Evolutionary conservation across 2,113 vertebrate species (phyloP), one percentile per base, ranked within the genome.

Genomic region (Ammodramus savannarum): DNA sequence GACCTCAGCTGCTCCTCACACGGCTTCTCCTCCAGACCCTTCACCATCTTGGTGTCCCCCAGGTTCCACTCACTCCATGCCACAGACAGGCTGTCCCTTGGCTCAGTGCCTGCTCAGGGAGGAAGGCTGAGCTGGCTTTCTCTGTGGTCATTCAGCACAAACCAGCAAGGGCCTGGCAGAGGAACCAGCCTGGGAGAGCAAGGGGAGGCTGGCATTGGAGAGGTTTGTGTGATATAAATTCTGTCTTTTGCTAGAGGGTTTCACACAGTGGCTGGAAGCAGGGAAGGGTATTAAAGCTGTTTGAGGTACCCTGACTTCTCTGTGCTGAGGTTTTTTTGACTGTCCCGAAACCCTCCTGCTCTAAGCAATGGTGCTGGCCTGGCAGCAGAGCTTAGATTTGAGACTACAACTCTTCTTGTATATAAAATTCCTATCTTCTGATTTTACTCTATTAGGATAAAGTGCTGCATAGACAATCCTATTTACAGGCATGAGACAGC

Each of bases 11-110:
- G 1, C 13, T 79, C 48, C 31, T 71, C 20, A 11, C 0, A 14
- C 0, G 1, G 19, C 41, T 63, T 48, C 23, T 8, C 20, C 66
- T 79, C 31, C 41, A 63, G 57, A 55, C 16, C 39, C 39, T 31
- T 55, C 65, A 11, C 20, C 48, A 7, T 34, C 16, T 21, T 51
- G 1, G 0, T 49, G 36, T 13, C 3, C 44, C n/a, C 22, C 27
- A 34, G 41, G n/a, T 52, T 11, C 18, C 10, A 1, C n/a, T 68
- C 38, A 1, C n/a, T 68, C 34, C 0, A 0, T 7, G 6, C 29
- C 11, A 5, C 0, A 0, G n/a, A 11, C 12, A 11, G 17, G 23
- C 48, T 84, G 69, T 29, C 4, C 0, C 0, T 11, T 32, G 51
- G 26, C 7, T 0, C 7, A 36, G 58, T 6, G 34, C n/a, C 31